Conservation (phyloP, 1,140 invertebrate species). For the Meloidogyne chitwoodi region DNA sequence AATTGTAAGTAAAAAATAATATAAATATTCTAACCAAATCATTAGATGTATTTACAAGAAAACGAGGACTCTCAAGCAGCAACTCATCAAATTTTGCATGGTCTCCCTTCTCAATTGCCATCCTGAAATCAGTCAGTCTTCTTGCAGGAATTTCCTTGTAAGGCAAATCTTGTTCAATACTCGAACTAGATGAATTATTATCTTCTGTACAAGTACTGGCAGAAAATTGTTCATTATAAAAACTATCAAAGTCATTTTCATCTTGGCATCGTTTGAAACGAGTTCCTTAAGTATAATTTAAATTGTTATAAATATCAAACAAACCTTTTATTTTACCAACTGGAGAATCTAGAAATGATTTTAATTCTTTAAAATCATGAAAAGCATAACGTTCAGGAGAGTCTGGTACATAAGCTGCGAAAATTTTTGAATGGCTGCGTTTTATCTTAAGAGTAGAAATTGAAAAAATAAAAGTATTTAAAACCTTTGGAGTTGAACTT, state of each 20-base stretch:
- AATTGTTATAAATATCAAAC: neutral
- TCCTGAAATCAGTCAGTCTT: constrained; percentile 5
- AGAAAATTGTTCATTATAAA: constrained; percentile 15
- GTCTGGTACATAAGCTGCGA: constrained; percentile 19
- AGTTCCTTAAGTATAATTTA: constrained; percentile 7
- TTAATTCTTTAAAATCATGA: constrained; percentile 3
- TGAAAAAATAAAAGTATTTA: neutral
- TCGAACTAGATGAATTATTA: neutral
- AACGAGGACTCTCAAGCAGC: constrained; percentile 5
- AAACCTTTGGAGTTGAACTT: neutral
- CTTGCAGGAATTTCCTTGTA: constrained; percentile 10
- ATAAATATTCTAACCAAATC: constrained; percentile 3
- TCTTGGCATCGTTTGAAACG: constrained; percentile 17
- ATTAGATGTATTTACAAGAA: constrained; percentile 20
- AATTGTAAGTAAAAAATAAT: no score
- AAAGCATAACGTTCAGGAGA: constrained; percentile 12
- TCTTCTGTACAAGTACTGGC: constrained; percentile 6
- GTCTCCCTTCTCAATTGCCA: constrained; percentile 8
- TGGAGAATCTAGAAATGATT: constrained; percentile 10
- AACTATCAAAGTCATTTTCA: neutral
- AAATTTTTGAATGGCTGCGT: neutral
- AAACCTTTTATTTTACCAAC: constrained; percentile 18
- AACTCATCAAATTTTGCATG: constrained; percentile 1
- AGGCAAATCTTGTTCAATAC: constrained; percentile 10
- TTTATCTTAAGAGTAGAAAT: neutral